Percentiles rank a stretch among this genome's conserved stretches.
Evolutionary conservation across 2,113 vertebrate species (phyloP).

Genomic region (Glaucomys volans): DNA sequence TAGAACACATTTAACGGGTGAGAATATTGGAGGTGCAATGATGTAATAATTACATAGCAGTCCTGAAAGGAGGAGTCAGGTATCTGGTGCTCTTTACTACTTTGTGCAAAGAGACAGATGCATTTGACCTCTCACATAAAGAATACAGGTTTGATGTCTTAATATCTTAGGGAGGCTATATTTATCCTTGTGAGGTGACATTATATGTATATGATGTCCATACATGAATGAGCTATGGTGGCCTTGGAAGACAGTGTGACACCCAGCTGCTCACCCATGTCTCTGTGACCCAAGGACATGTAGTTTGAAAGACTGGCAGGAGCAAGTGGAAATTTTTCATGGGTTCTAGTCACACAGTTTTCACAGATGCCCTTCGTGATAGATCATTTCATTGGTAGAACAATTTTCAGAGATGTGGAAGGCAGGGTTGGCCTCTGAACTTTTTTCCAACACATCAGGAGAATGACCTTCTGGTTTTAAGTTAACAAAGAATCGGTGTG

Average conservation of each 20-base stretch:
- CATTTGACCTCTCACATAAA: neutral
- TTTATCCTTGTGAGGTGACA: neutral
- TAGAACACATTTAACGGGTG: neutral
- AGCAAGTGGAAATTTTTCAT: slow-evolving; percentile 70
- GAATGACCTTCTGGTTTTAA: neutral
- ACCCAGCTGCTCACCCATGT: slow-evolving; percentile 43
- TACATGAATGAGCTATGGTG: neutral
- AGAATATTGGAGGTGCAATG: neutral
- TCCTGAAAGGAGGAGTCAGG: neutral
- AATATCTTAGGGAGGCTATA: neutral
- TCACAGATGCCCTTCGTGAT: slow-evolving; percentile 64
- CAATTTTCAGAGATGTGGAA: slow-evolving; percentile 32
- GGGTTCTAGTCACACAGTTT: slow-evolving; percentile 42
- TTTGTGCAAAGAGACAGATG: neutral
- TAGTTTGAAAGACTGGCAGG: slow-evolving; percentile 57
- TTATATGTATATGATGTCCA: too few species aligned
- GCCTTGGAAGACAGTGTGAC: neutral
- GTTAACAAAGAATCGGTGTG: neutral
- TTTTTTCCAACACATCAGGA: neutral
- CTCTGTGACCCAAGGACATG: neutral
- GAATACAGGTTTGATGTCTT: neutral
- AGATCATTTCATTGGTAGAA: slow-evolving; percentile 49
- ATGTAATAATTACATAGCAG: neutral
- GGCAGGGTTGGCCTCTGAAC: neutral
- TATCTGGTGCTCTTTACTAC: neutral